Conservation (phyloP, 2,888 invertebrate species). For the Limenitis arthemis region DNA sequence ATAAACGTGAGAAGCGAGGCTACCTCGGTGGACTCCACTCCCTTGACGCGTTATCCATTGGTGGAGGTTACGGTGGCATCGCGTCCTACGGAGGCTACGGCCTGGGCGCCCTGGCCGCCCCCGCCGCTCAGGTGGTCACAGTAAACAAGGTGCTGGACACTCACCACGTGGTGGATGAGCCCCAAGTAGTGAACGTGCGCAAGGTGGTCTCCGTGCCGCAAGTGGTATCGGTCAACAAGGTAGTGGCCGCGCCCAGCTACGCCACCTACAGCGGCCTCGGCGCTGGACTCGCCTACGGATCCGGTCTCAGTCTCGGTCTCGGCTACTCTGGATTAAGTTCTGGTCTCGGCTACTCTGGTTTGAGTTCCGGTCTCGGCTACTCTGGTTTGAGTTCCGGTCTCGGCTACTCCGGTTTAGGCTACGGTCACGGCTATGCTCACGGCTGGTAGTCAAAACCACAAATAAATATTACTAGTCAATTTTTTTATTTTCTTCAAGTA, state of each 20-base stretch:
- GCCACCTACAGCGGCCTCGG: constrained; percentile 26
- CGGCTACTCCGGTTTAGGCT: constrained; percentile 5
- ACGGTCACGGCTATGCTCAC: neutral
- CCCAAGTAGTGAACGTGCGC: constrained; percentile 38
- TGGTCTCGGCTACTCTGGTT: constrained; percentile 19
- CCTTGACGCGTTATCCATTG: constrained; percentile 4
- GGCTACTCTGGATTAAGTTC: constrained; percentile 13
- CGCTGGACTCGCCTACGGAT: constrained; percentile 20
- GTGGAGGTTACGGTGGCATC: constrained; percentile 18
- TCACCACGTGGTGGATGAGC: constrained; percentile 34
- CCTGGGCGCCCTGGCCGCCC: constrained; percentile 19
- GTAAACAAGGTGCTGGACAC: constrained; percentile 42
- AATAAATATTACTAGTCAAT: no score
- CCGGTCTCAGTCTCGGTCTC: constrained; percentile 15
- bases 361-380: constrained; percentile 18
- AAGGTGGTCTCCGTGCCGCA: constrained; percentile 43
- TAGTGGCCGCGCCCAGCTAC: constrained; percentile 35
- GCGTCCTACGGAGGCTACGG: constrained; percentile 26
- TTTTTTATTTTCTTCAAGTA: no score
- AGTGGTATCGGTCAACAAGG: constrained; percentile 45
- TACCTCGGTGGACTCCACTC: constrained; percentile 15
- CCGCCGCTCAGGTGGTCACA: constrained; percentile 31
- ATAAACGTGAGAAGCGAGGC: constrained; percentile 21
- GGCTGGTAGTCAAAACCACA: no score
- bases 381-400: constrained; percentile 12